Percentiles rank a stretch among this genome's conserved stretches.
These are phyloP conservation scores for Rynchops niger DNA, from an alignment of 2,113 vertebrate genomes.

Conservation along the genomic window DNA sequence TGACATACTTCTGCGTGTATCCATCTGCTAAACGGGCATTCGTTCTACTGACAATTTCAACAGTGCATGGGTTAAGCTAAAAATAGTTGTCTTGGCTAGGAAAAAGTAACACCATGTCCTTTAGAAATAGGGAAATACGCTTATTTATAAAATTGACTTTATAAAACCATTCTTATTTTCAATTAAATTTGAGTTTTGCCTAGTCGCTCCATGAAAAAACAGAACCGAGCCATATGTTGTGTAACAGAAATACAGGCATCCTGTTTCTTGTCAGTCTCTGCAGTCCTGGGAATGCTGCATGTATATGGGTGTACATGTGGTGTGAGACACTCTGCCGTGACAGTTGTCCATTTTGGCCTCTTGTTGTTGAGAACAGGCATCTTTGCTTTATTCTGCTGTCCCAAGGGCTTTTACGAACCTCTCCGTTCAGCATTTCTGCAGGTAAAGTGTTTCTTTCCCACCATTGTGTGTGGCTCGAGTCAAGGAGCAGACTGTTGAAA, in stretches of 20 bases:
- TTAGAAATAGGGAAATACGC: not conserved
- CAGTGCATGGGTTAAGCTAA: not conserved
- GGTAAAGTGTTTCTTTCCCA: not conserved
- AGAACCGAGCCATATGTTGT: not conserved
- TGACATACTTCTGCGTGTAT: not conserved
- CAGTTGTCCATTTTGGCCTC: not conserved
- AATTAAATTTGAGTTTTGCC: not conserved
- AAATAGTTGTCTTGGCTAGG: conserved; percentile 16
- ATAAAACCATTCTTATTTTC: not conserved
- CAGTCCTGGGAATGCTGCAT: not conserved
- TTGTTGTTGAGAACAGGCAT: not conserved
- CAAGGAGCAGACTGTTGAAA: not conserved
- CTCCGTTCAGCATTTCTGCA: not conserved
- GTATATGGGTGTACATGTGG: not conserved
- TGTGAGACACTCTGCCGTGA: not conserved
- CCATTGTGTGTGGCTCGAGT: not conserved
- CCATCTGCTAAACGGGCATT: conserved; percentile 30
- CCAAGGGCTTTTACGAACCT: not conserved
- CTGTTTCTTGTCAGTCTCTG: not conserved
- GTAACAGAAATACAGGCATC: not conserved
- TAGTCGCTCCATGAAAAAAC: not conserved
- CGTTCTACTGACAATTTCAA: not conserved
- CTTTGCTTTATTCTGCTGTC: not conserved
- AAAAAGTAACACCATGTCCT: not conserved
- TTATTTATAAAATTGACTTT: conserved; percentile 13